These are phyloP conservation scores for Nymphalis io DNA, from an alignment of 1,140 invertebrate species.

Conservation along the genomic window DNA sequence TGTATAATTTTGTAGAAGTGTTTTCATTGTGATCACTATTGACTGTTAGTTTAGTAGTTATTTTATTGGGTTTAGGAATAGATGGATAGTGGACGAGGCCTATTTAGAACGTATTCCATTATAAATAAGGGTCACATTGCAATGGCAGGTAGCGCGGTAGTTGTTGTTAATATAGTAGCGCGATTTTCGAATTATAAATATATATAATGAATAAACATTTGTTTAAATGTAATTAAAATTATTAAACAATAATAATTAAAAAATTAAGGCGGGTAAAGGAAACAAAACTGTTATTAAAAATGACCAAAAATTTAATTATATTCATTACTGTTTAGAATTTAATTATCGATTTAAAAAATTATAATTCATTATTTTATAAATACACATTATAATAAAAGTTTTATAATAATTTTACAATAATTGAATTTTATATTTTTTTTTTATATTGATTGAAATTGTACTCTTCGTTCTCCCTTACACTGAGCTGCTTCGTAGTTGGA, in stretches of 20 bases:
- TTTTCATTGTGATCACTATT: conserved; percentile 26
- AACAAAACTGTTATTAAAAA: conserved; percentile 25
- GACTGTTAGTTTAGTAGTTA: conserved; percentile 33
- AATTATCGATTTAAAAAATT: conserved; percentile 8
- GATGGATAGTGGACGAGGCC: conserved; percentile 15
- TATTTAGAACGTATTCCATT: conserved; percentile 32
- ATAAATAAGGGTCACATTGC: conserved; percentile 17
- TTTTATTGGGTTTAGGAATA: conserved; percentile 15
- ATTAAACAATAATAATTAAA: neutral
- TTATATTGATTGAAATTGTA: conserved; percentile 1
- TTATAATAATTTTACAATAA: conserved; percentile 7
- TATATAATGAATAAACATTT: conserved; percentile 1
- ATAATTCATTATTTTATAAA: neutral
- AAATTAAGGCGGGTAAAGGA: neutral
- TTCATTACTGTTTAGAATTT: conserved; percentile 38
- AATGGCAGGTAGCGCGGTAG: conserved; percentile 14
- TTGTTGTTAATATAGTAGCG: conserved; percentile 14
- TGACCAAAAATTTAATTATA: conserved; percentile 26
- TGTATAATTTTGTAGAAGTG: conserved; percentile 16
- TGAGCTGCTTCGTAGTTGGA: neutral
- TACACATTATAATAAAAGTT: neutral
- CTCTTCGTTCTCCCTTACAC: neutral
- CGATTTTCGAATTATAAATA: conserved; percentile 11
- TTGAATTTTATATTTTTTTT: conserved; percentile 5
- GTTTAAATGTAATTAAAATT: conserved; percentile 4